Conservation (phyloP, 2,797 vertebrate species). For the Squalus acanthias region DNA sequence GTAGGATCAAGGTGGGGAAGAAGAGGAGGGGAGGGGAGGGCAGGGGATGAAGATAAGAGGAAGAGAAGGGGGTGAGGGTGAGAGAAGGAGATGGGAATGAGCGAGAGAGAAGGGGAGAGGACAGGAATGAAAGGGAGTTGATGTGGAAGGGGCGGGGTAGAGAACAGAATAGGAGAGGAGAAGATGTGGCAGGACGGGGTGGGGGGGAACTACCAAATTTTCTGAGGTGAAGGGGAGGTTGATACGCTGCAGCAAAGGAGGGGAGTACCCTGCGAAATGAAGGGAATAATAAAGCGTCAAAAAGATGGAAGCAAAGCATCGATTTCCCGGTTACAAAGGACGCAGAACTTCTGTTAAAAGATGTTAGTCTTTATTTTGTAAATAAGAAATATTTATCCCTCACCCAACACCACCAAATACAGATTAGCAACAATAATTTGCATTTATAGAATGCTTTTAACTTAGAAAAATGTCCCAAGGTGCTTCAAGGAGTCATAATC, state of each 20-base stretch:
- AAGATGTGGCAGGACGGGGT: neutral
- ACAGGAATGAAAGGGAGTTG: neutral
- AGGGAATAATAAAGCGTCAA: neutral
- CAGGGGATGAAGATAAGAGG: neutral
- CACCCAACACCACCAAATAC: neutral
- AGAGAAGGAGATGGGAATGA: neutral
- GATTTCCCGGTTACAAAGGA: neutral
- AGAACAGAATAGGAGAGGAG: neutral
- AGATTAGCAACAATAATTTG: neutral
- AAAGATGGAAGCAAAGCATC: neutral
- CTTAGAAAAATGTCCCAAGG: neutral
- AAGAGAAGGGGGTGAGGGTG: neutral
- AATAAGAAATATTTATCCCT: neutral
- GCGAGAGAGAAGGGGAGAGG: neutral
- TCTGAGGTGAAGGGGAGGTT: neutral
- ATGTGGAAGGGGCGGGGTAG: neutral
- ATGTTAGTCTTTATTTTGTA: neutral
- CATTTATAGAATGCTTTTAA: neutral
- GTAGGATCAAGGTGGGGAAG: neutral
- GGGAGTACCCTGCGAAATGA: neutral
- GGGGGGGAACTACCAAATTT: neutral
- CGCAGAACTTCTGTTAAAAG: neutral
- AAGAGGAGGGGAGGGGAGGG: neutral
- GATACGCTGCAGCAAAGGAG: neutral
- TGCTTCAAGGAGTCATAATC: neutral